Evolutionary conservation across 2,797 vertebrate species (phyloP).

Genomic region (Sebastes variabilis): DNA sequence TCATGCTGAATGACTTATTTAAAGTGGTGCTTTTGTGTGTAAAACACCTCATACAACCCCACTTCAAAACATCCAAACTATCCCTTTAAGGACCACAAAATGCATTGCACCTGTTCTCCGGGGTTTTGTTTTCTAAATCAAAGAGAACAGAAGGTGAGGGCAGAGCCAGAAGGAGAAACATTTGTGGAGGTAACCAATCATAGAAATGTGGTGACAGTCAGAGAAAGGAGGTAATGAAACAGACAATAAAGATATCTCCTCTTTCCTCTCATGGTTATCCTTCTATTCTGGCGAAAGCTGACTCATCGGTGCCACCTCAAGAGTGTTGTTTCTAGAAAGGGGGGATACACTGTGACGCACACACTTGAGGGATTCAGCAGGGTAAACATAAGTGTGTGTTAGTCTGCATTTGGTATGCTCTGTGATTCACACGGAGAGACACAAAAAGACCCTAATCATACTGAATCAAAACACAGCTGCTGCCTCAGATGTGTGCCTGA

Average conservation of each 20-base stretch:
- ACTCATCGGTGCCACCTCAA: conserved; percentile 39
- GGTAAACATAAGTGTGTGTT: conserved; percentile 44
- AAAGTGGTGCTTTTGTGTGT: too few relatives aligned
- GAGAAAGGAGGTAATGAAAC: conserved; percentile 4
- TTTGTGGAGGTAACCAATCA: conserved; percentile 14
- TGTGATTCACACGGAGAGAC: conserved; percentile 54
- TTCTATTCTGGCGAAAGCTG: conserved; percentile 31
- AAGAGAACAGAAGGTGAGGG: background rate
- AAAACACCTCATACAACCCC: background rate
- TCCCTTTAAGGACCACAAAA: background rate
- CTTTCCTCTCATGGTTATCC: conserved; percentile 15
- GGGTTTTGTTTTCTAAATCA: background rate
- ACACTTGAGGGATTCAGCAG: conserved; percentile 38
- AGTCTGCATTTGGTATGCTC: conserved; percentile 45
- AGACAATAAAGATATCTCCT: conserved; percentile 7
- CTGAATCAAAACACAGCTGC: conserved; percentile 75
- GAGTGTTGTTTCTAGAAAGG: conserved; percentile 21
- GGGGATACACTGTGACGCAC: conserved; percentile 31
- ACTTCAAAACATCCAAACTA: background rate
- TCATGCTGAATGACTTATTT: too few relatives aligned
- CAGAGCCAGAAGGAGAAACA: conserved; percentile 2
- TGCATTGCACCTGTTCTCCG: background rate
- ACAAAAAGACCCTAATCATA: conserved; percentile 63
- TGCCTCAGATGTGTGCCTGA: conserved; percentile 28
- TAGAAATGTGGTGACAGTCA: background rate